Percentiles rank a stretch among this genome's conserved stretches.
These are phyloP conservation scores for Alviniconcha strummeri DNA, from an alignment of 2,888 invertebrate species.

Conservation along the genomic window DNA sequence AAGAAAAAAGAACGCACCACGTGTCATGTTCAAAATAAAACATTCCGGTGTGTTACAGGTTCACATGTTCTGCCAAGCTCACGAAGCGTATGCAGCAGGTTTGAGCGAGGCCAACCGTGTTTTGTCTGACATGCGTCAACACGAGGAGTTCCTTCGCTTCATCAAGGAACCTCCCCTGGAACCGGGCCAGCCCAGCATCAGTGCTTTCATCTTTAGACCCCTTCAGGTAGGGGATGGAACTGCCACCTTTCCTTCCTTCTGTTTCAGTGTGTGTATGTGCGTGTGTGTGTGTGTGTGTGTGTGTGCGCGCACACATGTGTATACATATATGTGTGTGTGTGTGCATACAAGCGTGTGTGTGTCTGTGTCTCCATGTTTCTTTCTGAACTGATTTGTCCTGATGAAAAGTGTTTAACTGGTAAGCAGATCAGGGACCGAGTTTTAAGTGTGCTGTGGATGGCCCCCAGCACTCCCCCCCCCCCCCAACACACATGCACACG, in stretches of 20 bases:
- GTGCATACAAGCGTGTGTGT: not conserved
- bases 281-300: slow-evolving; percentile 5
- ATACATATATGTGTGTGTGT: not conserved
- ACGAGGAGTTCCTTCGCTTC: slow-evolving; percentile 64
- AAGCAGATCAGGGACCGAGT: no score
- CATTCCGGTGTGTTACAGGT: slow-evolving; percentile 46
- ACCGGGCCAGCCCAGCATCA: slow-evolving; percentile 58
- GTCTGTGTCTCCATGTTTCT: not conserved
- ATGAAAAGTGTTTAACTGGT: no score
- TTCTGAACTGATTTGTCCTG: no score
- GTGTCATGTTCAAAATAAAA: no score
- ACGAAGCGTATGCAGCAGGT: slow-evolving; percentile 67
- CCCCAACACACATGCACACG: no score
- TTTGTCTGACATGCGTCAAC: slow-evolving; percentile 54
- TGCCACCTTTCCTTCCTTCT: no score
- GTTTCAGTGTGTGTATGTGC: not conserved
- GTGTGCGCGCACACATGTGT: not conserved
- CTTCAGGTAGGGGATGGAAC: slow-evolving; percentile 29
- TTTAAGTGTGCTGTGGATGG: no score
- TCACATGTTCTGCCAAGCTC: slow-evolving; percentile 66
- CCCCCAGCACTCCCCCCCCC: no score
- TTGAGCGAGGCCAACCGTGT: slow-evolving; percentile 59
- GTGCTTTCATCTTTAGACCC: slow-evolving; percentile 61
- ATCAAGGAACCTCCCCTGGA: slow-evolving; percentile 54
- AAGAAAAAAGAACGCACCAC: no score